These are phyloP conservation scores for Pterophyllum scalare DNA, from an alignment of 2,113 vertebrate genomes.

Conservation along the genomic window DNA sequence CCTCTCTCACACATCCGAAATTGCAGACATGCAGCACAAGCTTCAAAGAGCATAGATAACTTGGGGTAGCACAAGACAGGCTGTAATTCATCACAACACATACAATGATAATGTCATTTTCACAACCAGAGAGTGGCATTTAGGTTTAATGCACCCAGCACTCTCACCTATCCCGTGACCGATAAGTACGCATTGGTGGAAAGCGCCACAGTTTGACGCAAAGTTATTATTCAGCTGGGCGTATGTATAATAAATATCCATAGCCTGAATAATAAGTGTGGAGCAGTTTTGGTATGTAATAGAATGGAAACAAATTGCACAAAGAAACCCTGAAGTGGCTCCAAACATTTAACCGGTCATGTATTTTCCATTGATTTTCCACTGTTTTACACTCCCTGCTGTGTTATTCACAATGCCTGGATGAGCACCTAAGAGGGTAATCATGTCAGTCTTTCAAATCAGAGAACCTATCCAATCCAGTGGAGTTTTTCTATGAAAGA, in stretches of 20 bases:
- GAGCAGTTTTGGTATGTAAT: background rate
- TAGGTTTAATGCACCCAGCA: slow-evolving; percentile 18
- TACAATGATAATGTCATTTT: slow-evolving; percentile 57
- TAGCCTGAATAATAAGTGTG: slow-evolving; percentile 7
- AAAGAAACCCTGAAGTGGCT: background rate
- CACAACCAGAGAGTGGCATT: slow-evolving; percentile 34
- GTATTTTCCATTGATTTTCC: background rate
- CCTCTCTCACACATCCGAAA: slow-evolving; percentile 52
- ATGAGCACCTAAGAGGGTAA: slow-evolving; percentile 10
- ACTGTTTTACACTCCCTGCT: background rate
- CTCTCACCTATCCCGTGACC: slow-evolving; percentile 28
- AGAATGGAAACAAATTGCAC: slow-evolving; percentile 2
- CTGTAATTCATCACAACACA: slow-evolving; percentile 64
- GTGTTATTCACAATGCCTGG: background rate
- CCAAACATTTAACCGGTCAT: slow-evolving; percentile 3
- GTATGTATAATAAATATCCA: slow-evolving; percentile 29
- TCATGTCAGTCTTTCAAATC: slow-evolving; percentile 20
- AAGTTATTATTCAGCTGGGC: slow-evolving; percentile 6
- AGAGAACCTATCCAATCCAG: background rate
- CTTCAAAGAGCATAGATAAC: slow-evolving; percentile 83
- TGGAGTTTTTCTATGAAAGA: background rate
- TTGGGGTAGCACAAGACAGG: slow-evolving; percentile 51
- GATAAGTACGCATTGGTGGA: background rate
- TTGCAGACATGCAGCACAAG: slow-evolving; percentile 61
- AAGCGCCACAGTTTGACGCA: slow-evolving; percentile 13